Evolutionary conservation across 1,140 invertebrate species (phyloP).

Genomic region (Orius laevigatus): DNA sequence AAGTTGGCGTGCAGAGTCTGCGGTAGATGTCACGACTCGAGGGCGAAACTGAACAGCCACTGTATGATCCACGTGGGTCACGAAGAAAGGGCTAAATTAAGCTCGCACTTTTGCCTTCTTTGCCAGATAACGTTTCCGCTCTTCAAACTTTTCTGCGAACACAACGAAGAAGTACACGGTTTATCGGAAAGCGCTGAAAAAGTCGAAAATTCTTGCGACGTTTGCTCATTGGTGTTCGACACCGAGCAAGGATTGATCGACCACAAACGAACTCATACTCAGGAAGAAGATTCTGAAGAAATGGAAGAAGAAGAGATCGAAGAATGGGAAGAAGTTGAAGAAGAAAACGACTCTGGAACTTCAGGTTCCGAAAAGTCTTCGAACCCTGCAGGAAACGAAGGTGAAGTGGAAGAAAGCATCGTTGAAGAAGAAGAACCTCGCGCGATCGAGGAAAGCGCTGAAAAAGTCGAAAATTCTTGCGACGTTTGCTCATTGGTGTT

Average conservation of each 20-base stretch:
- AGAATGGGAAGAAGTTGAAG: slow-evolving; percentile 18
- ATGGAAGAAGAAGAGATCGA: slow-evolving; percentile 13
- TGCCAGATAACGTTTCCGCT: slow-evolving; percentile 23
- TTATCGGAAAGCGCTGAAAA: slow-evolving; percentile 19
- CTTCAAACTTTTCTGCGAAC: slow-evolving; percentile 26
- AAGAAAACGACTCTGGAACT: slow-evolving; percentile 19
- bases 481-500: too few relatives aligned
- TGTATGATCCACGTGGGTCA: slow-evolving; percentile 38
- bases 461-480: too few relatives aligned
- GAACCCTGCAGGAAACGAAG: too few relatives aligned
- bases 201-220: slow-evolving; percentile 14
- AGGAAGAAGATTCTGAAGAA: slow-evolving; percentile 14
- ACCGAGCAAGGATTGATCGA: slow-evolving; percentile 15
- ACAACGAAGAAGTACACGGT: slow-evolving; percentile 24
- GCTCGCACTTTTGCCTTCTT: slow-evolving; percentile 21
- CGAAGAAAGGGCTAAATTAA: slow-evolving; percentile 23
- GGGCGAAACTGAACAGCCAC: slow-evolving; percentile 37
- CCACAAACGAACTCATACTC: slow-evolving; percentile 13
- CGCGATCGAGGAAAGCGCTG: too few relatives aligned
- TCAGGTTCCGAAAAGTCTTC: too few relatives aligned
- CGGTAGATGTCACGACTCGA: slow-evolving; percentile 40
- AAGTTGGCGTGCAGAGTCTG: slow-evolving; percentile 43
- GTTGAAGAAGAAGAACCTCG: too few relatives aligned
- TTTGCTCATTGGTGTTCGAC: slow-evolving; percentile 16
- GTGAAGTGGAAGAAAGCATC: too few relatives aligned